These are phyloP conservation scores for Cylloceria caligata DNA, from an alignment of 2,888 invertebrate species.

Conservation along the genomic window DNA sequence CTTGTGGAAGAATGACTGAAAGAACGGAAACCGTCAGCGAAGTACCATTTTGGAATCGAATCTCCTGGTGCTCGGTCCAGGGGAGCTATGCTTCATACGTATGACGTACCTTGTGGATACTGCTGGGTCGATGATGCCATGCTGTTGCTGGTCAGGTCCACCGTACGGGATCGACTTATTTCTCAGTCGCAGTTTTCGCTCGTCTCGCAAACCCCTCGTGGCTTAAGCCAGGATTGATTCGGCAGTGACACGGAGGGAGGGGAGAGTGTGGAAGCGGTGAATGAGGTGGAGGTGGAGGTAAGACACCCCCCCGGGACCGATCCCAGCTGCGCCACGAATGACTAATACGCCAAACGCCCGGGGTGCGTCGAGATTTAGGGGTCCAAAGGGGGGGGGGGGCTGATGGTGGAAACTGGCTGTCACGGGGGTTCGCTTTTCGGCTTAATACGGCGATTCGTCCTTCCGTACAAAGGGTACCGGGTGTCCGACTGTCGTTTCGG, in stretches of 20 bases:
- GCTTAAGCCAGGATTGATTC: slow-evolving; percentile 73
- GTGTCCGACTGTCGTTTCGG: slow-evolving; percentile 45
- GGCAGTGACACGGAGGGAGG: slow-evolving; percentile 58
- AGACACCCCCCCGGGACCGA: slow-evolving; percentile 72
- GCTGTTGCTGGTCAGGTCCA: slow-evolving; percentile 56
- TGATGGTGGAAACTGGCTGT: slow-evolving; percentile 63
- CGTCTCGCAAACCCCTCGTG: slow-evolving; percentile 50
- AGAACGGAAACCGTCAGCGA: slow-evolving; percentile 45
- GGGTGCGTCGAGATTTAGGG: slow-evolving; percentile 79
- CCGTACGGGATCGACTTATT: slow-evolving; percentile 57
- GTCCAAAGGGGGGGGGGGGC: slow-evolving; percentile 47
- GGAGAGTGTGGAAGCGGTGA: slow-evolving; percentile 44
- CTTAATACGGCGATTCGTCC: slow-evolving; percentile 37
- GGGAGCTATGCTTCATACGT: slow-evolving; percentile 26
- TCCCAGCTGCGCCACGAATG: slow-evolving; percentile 80
- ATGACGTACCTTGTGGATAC: slow-evolving; percentile 2
- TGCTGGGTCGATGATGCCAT: slow-evolving; percentile 26
- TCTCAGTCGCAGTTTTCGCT: slow-evolving; percentile 52
- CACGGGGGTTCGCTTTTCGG: slow-evolving; percentile 55
- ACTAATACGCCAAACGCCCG: slow-evolving; percentile 79
- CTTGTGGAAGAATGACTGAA: slow-evolving; percentile 42
- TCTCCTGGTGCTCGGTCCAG: slow-evolving; percentile 55
- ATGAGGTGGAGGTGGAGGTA: slow-evolving; percentile 54
- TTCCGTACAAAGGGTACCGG: slow-evolving; percentile 49
- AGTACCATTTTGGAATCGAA: slow-evolving; percentile 32